These are phyloP conservation scores for Leguminivora glycinivorella DNA, from an alignment of 1,140 invertebrate genomes.

Conservation along the genomic window DNA sequence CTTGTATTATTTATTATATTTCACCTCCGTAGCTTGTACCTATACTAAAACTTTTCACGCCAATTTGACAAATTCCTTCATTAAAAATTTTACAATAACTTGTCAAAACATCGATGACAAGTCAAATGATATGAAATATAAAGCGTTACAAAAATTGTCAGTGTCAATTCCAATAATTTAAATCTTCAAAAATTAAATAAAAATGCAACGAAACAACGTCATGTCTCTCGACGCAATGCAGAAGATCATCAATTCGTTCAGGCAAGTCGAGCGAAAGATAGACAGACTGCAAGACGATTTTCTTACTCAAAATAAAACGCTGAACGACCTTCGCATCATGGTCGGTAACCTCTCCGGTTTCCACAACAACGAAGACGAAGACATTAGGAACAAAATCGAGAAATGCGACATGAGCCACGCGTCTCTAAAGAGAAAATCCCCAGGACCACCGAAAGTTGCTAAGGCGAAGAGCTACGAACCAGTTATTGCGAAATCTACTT, in stretches of 20 bases:
- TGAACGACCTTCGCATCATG: constrained; percentile 53
- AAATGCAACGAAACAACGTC: not conserved
- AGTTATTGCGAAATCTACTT: not conserved
- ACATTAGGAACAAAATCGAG: not conserved
- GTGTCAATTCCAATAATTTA: not conserved
- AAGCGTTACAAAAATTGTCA: not conserved
- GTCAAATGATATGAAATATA: not conserved
- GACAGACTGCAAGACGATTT: constrained; percentile 65
- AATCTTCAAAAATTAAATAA: not conserved
- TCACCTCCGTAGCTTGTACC: no score
- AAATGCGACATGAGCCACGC: not conserved
- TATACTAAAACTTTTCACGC: no score
- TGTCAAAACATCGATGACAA: not conserved
- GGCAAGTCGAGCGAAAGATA: constrained; percentile 61
- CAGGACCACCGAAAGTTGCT: not conserved
- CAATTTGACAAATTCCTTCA: not conserved
- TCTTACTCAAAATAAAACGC: constrained; percentile 51
- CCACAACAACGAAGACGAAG: not conserved
- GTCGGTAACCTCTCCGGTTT: constrained; percentile 46
- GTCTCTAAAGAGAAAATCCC: not conserved
- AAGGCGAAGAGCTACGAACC: constrained; percentile 7
- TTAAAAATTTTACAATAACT: not conserved
- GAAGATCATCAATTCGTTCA: constrained; percentile 51
- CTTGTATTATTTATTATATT: no score
- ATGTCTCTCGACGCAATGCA: constrained; percentile 43